These are phyloP conservation scores for Pao palembangensis DNA, from an alignment of 2,113 vertebrate genomes.

Conservation along the genomic window DNA sequence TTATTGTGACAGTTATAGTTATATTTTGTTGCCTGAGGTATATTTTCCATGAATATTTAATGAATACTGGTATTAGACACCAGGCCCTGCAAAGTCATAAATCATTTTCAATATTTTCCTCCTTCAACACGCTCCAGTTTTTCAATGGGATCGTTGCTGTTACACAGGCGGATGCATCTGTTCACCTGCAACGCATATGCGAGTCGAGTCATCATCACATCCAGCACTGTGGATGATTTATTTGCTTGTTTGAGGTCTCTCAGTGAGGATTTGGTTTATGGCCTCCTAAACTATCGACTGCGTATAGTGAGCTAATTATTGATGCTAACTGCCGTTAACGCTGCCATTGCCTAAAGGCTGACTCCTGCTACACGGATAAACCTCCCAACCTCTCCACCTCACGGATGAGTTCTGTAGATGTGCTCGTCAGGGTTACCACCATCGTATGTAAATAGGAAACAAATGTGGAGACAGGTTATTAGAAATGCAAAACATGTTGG, in stretches of 20 bases:
- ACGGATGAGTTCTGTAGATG: constrained; percentile 9
- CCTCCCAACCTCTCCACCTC: constrained; percentile 31
- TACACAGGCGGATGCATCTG: background rate
- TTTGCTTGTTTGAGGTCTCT: constrained; percentile 46
- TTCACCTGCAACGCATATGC: background rate
- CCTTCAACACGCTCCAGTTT: background rate
- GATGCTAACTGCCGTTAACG: constrained; percentile 70
- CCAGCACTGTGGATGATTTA: constrained; percentile 47
- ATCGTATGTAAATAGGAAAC: background rate
- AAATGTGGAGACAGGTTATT: background rate
- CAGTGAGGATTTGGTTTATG: constrained; percentile 59
- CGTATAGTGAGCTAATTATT: constrained; percentile 71
- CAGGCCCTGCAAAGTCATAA: background rate
- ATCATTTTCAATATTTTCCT: background rate
- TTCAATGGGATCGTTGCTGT: constrained; percentile 3
- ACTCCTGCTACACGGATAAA: constrained; percentile 46
- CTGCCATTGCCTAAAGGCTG: constrained; percentile 56
- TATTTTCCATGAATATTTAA: background rate
- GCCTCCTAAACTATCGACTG: constrained; percentile 65
- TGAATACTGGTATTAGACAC: background rate
- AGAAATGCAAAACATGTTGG: no score
- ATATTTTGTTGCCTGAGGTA: background rate
- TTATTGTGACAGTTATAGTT: background rate
- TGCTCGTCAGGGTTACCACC: background rate
- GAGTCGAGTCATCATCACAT: constrained; percentile 1